Conservation (phyloP, 2,797 vertebrate species). For the Siniperca undulata region DNA sequence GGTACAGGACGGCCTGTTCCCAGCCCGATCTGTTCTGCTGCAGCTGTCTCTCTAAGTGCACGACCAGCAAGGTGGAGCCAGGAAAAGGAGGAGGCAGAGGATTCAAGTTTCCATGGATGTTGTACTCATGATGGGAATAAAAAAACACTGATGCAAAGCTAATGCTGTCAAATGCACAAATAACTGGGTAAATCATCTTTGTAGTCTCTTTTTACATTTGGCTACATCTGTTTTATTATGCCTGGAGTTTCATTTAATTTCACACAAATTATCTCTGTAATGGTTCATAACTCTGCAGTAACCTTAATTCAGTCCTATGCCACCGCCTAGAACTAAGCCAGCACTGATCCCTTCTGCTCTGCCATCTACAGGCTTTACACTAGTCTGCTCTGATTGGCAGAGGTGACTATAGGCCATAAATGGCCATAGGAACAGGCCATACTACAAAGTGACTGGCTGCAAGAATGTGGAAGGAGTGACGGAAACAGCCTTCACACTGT, state of each 20-base stretch:
- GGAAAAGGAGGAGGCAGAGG: conserved; percentile 20
- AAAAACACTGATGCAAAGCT: neutral
- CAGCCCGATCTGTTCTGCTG: conserved; percentile 22
- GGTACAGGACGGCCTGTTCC: conserved; percentile 49
- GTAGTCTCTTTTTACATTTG: conserved; percentile 6
- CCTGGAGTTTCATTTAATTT: conserved; percentile 9
- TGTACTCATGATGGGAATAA: neutral
- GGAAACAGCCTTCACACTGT: conserved; percentile 49
- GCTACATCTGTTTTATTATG: neutral
- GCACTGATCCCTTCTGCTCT: conserved; percentile 31
- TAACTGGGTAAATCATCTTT: neutral
- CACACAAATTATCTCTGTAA: conserved; percentile 22
- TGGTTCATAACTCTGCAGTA: conserved; percentile 9
- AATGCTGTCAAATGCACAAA: conserved; percentile 11
- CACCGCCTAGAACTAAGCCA: neutral
- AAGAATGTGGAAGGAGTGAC: conserved; percentile 44
- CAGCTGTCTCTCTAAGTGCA: conserved; percentile 16
- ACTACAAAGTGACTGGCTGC: conserved; percentile 40
- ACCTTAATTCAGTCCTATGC: conserved; percentile 12
- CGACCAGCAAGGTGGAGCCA: conserved; percentile 35
- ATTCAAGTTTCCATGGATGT: conserved; percentile 25
- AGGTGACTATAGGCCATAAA: conserved; percentile 32
- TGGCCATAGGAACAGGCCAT: conserved; percentile 36
- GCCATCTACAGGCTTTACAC: conserved; percentile 29
- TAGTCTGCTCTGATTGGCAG: conserved; percentile 36